phyloP scores from a whole-genome alignment of 2,888 invertebrate species.

The Carcina quercana region DNA sequence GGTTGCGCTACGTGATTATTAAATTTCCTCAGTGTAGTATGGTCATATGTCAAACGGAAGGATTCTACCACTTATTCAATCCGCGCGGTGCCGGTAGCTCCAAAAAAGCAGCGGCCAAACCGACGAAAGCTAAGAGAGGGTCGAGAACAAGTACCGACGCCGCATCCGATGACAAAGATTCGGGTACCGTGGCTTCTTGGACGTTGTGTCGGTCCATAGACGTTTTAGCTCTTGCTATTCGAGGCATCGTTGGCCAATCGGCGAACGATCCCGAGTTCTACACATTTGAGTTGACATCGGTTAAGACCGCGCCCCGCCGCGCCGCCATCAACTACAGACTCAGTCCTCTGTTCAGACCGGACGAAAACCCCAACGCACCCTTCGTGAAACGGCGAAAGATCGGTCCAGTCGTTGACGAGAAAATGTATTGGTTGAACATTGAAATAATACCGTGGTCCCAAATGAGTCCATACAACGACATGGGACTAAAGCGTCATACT shows the following conservation, averaged over 20 bases:
- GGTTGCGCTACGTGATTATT: conserved; percentile 73
- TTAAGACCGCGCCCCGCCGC: conserved; percentile 66
- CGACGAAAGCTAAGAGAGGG: background rate
- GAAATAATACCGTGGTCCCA: conserved; percentile 58
- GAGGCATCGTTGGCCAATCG: conserved; percentile 22
- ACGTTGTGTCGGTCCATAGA: conserved; percentile 54
- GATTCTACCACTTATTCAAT: conserved; percentile 77
- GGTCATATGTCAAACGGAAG: conserved; percentile 71
- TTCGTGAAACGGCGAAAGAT: conserved; percentile 41
- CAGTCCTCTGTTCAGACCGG: conserved; percentile 57
- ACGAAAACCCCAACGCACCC: conserved; percentile 50
- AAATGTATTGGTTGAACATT: conserved; percentile 63
- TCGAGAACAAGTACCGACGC: background rate
- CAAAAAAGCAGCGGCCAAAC: background rate
- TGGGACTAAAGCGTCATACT: conserved; percentile 45
- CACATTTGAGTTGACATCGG: conserved; percentile 72
- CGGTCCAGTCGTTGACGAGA: conserved; percentile 56
- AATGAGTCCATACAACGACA: conserved; percentile 46
- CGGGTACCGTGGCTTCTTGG: conserved; percentile 56
- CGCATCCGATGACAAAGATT: background rate
- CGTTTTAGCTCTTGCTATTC: conserved; percentile 40
- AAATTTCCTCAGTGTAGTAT: conserved; percentile 72
- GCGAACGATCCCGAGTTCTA: conserved; percentile 57
- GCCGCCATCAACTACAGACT: conserved; percentile 54
- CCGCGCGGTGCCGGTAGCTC: conserved; percentile 51